These are phyloP conservation scores for Xiphorhynchus elegans DNA, from an alignment of 2,113 vertebrate species.

Conservation along the genomic window DNA sequence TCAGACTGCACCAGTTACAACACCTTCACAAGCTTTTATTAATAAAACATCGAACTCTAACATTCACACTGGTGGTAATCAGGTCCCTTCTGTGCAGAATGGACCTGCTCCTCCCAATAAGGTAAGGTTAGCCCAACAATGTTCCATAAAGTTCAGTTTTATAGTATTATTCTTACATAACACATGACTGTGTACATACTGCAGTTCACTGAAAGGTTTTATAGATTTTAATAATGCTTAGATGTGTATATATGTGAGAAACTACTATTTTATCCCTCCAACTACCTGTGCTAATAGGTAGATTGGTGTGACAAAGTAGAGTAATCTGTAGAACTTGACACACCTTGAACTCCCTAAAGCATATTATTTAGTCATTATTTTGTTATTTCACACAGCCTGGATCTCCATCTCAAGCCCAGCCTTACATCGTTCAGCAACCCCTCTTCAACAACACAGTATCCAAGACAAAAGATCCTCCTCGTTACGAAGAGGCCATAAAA, in stretches of 20 bases:
- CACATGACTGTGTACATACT: not conserved
- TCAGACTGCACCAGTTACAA: conserved; percentile 77
- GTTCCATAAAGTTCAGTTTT: not conserved
- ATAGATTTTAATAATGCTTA: not conserved
- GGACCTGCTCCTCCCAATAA: conserved; percentile 79
- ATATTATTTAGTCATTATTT: not conserved
- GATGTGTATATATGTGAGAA: not conserved
- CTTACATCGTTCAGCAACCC: conserved; percentile 77
- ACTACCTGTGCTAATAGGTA: not conserved
- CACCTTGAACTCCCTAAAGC: not conserved
- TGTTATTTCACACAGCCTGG: conserved; percentile 68
- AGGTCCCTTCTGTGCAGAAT: conserved; percentile 79
- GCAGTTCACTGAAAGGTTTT: not conserved
- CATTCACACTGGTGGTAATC: conserved; percentile 70
- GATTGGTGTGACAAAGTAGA: not conserved
- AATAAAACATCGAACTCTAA: conserved; percentile 74
- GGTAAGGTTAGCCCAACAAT: conserved; percentile 70
- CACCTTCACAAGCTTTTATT: conserved; percentile 82
- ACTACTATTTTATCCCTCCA: not conserved
- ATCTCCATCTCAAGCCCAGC: conserved; percentile 78
- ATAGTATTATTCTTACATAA: not conserved
- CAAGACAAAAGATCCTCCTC: conserved; percentile 90
- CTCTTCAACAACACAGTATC: conserved; percentile 78
- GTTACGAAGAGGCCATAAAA: conserved; percentile 96
- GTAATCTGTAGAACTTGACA: not conserved